Percentiles rank a stretch among this genome's conserved stretches.
Conservation (phyloP, 1,140 invertebrate species). For the Drepana arcuata region DNA sequence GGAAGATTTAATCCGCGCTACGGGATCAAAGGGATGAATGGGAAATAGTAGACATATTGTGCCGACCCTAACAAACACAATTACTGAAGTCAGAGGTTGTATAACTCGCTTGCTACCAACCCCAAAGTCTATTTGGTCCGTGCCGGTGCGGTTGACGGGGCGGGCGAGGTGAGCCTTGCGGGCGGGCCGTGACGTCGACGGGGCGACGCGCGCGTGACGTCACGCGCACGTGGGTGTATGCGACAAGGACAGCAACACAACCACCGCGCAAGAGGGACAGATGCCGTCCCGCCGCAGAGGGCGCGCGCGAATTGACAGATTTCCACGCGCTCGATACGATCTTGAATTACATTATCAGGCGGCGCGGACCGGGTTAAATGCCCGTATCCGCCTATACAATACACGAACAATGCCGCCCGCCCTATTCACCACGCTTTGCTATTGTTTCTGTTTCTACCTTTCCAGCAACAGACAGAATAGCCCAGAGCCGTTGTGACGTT, state of each 20-base stretch:
- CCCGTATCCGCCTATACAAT: conserved; percentile 17
- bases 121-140: conserved; percentile 9
- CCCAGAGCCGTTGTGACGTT: no score
- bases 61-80: no score
- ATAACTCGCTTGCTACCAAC: no score
- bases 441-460: no score
- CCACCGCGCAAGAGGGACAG: conserved; percentile 12
- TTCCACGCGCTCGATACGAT: conserved; percentile 59
- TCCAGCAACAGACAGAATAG: no score
- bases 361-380: conserved; percentile 25
- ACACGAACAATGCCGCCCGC: conserved; percentile 4
- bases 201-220: conserved; percentile 45
- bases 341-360: conserved; percentile 48
- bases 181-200: conserved; percentile 42
- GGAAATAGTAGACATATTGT: no score
- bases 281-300: conserved; percentile 25
- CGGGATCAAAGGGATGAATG: no score
- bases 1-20: no score
- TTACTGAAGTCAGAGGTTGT: no score
- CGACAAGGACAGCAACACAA: conserved; percentile 22
- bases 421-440: conserved; percentile 3
- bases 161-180: conserved; percentile 20
- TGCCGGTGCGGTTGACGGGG: no score
- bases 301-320: conserved; percentile 53
- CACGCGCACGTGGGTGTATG: conserved; percentile 59